phyloP scores from a whole-genome alignment of 2,113 vertebrate genomes.

The Trochalopteron elliotii region DNA sequence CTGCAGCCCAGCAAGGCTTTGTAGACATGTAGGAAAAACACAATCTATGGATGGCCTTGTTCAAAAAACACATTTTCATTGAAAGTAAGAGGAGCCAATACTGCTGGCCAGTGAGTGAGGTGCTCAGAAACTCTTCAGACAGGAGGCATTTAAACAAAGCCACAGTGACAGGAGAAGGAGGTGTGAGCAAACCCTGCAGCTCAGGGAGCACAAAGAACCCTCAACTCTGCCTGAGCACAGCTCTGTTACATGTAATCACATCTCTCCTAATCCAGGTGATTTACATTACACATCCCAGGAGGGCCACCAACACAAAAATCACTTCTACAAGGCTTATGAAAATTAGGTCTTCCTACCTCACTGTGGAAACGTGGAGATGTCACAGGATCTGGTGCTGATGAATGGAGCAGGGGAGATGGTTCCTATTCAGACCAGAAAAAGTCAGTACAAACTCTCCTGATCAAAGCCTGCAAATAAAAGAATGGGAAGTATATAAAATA shows the following conservation, averaged over 20 bases:
- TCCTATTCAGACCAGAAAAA: background rate
- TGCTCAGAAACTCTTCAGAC: background rate
- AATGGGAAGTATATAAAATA: background rate
- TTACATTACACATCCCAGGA: constrained; percentile 1
- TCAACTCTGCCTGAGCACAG: background rate
- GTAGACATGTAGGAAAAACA: background rate
- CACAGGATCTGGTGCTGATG: background rate
- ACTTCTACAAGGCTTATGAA: background rate
- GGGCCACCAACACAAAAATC: background rate
- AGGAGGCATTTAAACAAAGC: background rate
- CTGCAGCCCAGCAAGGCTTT: background rate
- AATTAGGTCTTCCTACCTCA: constrained; percentile 53
- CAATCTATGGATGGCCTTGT: background rate
- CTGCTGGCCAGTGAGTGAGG: background rate
- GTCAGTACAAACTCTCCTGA: background rate
- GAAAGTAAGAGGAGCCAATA: background rate
- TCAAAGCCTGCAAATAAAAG: constrained; percentile 43
- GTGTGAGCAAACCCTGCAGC: background rate
- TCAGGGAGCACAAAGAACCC: background rate
- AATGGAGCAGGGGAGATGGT: background rate
- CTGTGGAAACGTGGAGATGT: background rate
- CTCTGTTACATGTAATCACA: background rate
- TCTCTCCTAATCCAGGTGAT: background rate
- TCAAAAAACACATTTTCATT: background rate
- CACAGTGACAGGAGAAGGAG: background rate